Conservation (phyloP, 2,888 invertebrate genomes). For the Troides aeacus region DNA sequence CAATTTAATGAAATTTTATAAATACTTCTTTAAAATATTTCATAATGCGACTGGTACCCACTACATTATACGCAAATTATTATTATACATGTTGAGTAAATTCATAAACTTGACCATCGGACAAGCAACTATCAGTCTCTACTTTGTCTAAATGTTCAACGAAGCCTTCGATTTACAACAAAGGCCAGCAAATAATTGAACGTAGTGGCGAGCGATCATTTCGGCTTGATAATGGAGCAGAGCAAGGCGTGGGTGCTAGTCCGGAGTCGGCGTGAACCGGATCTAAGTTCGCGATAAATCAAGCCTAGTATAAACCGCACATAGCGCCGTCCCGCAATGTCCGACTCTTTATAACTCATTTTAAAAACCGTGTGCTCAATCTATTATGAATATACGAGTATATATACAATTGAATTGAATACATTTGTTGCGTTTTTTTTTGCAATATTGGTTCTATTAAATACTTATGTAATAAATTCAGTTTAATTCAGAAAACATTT, state of each 20-base stretch:
- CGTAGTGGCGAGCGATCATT: conserved; percentile 59
- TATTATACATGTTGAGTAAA: not conserved
- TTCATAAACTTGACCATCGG: conserved; percentile 25
- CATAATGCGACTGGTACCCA: too few species aligned
- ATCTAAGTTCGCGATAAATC: conserved; percentile 72
- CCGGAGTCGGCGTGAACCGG: conserved; percentile 60
- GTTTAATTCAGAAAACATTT: not conserved
- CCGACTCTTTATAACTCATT: conserved; percentile 17
- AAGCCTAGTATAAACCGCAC: conserved; percentile 53
- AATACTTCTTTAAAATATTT: too few species aligned
- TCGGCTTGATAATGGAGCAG: conserved; percentile 68
- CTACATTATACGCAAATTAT: not conserved
- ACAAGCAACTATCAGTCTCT: conserved; percentile 13
- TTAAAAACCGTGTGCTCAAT: conserved; percentile 6
- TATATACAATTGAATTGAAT: not conserved
- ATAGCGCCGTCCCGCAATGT: conserved; percentile 38
- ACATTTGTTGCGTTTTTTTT: not conserved
- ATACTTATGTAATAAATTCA: not conserved
- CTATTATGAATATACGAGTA: not conserved
- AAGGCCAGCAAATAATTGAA: conserved; percentile 49
- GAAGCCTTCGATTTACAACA: conserved; percentile 37
- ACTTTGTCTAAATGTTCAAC: conserved; percentile 14
- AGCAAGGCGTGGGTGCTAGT: conserved; percentile 68
- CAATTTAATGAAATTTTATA: too few species aligned
- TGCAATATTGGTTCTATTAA: not conserved